Base-by-base conservation (phyloP, 2,888 invertebrate genomes). In the Sepioteuthis lessoniana region DNA sequence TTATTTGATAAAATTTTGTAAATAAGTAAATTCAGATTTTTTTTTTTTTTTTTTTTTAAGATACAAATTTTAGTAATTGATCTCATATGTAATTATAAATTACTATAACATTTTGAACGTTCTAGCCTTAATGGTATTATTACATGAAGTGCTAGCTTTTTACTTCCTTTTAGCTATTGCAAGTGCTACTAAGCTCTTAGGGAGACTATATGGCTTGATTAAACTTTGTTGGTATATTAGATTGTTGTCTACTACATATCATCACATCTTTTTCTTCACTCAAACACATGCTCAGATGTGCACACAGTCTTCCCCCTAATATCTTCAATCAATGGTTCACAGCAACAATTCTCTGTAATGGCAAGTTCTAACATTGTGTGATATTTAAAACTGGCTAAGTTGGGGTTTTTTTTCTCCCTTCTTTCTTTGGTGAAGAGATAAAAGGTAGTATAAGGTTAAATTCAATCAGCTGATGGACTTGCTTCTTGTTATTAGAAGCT, bases 131-230 rank as follows among this genome's bases (percentile, higher is more conserved):
- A 55, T 55, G 55, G 25, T 55, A 55, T 55, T 55, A n/a, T 76
- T 76, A 76, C 76, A 76, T 76, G 76, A 76, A 8, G 8, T 76
- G 76, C 31, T n/a, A 76, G 76, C 76, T 31, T 76, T 42, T n/a
- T 76, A 76, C 76, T 76, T 60, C 60, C 60, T 60, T 76, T 55
- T n/a, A n/a, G 76, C 76, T 76, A 76, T 76, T 76, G 76, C 76
- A 76, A 31, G 76, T 76, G 76, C 76, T 76, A 55, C 28, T 55
- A 7, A 42, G 55, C 76, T 76, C 16, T 76, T 31, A n/a, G 76
- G 76, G 76, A 76, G 76, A 76, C 76, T n/a, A 76, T 76, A 76
- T 76, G 76, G 76, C 76, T 76, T 55, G 55, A 55, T 25, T 76
- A 76, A 13, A n/a, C 8, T n/a, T 76, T 76, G 31, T 76, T 76